Conservation (phyloP, 2,113 vertebrate genomes). For the Otus sunia region DNA sequence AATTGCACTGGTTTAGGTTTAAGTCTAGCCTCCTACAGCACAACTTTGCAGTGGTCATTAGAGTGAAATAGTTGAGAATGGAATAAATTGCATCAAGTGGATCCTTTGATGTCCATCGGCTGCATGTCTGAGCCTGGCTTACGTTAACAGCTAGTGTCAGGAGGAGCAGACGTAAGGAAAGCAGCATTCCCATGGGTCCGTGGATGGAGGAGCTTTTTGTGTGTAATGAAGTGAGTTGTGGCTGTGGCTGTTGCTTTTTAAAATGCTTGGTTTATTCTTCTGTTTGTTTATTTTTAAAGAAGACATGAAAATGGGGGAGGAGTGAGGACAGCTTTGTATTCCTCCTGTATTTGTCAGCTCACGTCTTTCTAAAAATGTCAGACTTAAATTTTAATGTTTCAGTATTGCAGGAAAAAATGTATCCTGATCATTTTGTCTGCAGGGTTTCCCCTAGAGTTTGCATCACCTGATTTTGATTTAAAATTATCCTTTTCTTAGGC, state of each 20-base stretch:
- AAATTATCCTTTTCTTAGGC: neutral
- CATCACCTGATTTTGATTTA: neutral
- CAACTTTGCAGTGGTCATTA: neutral
- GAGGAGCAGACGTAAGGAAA: neutral
- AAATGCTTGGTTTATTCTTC: neutral
- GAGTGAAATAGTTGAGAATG: neutral
- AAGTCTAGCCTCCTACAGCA: neutral
- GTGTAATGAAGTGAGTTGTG: neutral
- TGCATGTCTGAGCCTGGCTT: neutral
- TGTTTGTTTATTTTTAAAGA: conserved; percentile 16
- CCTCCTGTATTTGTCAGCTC: neutral
- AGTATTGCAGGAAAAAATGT: neutral
- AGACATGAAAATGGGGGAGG: neutral
- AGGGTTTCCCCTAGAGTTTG: neutral
- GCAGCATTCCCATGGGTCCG: fast-evolving
- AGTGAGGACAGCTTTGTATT: neutral
- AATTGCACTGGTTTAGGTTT: neutral
- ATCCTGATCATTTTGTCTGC: neutral
- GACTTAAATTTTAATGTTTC: neutral
- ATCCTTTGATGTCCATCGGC: neutral
- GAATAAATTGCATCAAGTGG: neutral
- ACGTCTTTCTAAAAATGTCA: conserved; percentile 7
- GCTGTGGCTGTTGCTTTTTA: neutral
- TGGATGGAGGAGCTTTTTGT: neutral
- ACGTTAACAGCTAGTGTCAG: fast-evolving